Conservation (phyloP, 2,888 invertebrate species). For the Campoletis raptor region DNA sequence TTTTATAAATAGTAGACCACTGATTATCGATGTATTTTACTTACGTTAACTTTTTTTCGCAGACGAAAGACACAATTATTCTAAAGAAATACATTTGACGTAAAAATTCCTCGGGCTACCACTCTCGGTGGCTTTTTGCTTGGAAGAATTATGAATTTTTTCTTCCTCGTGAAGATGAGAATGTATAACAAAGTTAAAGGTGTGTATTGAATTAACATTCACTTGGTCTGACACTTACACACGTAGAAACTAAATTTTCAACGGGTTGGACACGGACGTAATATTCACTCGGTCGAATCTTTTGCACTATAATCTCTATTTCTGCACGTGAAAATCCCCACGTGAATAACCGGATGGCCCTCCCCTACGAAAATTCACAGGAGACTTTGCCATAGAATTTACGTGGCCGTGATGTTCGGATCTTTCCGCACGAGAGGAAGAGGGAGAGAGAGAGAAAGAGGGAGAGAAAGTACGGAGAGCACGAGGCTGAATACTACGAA, state of each 20-base stretch:
- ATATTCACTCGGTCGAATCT: conserved; percentile 50
- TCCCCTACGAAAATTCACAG: conserved; percentile 8
- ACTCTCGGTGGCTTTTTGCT: background rate
- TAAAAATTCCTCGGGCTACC: background rate
- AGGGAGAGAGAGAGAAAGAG: background rate
- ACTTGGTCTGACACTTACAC: conserved; percentile 4
- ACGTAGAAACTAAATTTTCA: conserved; percentile 21
- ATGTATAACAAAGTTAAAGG: background rate
- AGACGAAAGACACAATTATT: background rate
- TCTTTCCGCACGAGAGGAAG: background rate
- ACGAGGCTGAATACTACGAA: conserved; percentile 12
- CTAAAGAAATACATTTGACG: background rate
- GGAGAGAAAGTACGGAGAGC: background rate
- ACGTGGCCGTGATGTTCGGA: conserved; percentile 13
- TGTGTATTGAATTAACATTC: background rate
- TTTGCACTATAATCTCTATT: conserved; percentile 42
- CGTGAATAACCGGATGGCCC: conserved; percentile 48
- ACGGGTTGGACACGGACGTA: conserved; percentile 21
- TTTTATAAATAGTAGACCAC: background rate
- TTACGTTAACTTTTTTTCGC: background rate
- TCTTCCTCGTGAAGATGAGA: background rate
- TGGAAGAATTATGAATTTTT: background rate
- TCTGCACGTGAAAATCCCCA: conserved; percentile 39
- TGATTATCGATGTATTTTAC: background rate
- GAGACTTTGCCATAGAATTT: conserved; percentile 30